These are phyloP conservation scores for Pantherophis alleghaniensis DNA, from an alignment of 2,797 vertebrate genomes.

Conservation along the genomic window DNA sequence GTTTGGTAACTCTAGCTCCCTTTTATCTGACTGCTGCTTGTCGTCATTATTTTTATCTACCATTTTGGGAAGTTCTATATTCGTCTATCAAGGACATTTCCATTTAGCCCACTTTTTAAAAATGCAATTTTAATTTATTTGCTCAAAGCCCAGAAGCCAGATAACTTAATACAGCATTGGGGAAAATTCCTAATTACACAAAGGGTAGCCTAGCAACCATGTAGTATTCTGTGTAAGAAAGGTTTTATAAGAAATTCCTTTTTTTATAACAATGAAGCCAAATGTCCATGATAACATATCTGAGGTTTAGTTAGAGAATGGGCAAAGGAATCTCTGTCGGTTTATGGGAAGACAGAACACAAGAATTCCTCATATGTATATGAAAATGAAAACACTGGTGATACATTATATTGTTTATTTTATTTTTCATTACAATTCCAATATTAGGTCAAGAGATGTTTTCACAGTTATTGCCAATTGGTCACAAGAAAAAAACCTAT, in stretches of 20 bases:
- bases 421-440: background rate
- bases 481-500: background rate
- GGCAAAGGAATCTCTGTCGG: background rate
- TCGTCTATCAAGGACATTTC: background rate
- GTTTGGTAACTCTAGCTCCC: too few relatives aligned
- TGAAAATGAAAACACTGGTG: background rate
- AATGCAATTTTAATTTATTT: background rate
- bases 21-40: too few relatives aligned
- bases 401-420: background rate
- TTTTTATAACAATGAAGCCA: background rate
- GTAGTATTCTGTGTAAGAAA: background rate
- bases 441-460: background rate
- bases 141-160: background rate
- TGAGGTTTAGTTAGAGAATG: background rate
- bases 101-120: background rate
- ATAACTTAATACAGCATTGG: background rate
- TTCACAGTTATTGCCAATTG: background rate
- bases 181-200: background rate
- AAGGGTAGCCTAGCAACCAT: background rate
- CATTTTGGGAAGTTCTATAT: background rate
- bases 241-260: background rate
- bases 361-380: too few relatives aligned
- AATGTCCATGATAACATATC: background rate
- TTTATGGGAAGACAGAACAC: background rate
- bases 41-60: too few relatives aligned